Evolutionary conservation across 2,888 invertebrate genomes (phyloP), one percentile per base, ranked within the genome.

Genomic region (Hirtodrosophila trivittata): DNA sequence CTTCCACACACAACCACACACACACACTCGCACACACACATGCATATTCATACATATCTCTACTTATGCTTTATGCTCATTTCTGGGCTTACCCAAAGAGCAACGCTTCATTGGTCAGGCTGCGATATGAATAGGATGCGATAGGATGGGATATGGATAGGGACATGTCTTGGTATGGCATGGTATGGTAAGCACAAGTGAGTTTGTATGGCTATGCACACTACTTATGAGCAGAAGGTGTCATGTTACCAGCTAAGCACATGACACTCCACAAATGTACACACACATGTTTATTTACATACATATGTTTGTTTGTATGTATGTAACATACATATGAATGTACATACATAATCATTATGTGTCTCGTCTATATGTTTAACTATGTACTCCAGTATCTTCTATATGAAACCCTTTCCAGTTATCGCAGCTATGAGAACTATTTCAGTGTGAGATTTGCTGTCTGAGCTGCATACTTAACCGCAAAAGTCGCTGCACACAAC

Each of bases 231-330:
- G 67, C 47, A 30, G 59, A 62, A 77, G 80, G 80, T 80, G 81
- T 80, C 77, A 71, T 71, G 68, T 80, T 56, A 70, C 81, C 55
- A 74, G 55, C 75, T 71, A 55, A 75, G 67, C 67, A 59, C 54
- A 50, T 63, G 54, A 28, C 58, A 45, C 32, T 55, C 30, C 50
- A 39, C 38, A 14, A 35, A 43, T 42, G 46, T 18, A 14, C 8
- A 18, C n/a, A 21, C 12, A 33, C 10, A 39, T 39, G 9, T 21
- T 9, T 42, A 42, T n/a, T 10, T 33, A 28, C 32, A 21, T 39
- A 12, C 38, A 28, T n/a, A n/a, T n/a, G n/a, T n/a, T n/a, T n/a
- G n/a, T n/a, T n/a, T n/a, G n/a, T 39, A 39, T 45, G 35, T 25
- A 25, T 25, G 25, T 4, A 4, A 25, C 28, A 46, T 33, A 38